Evolutionary conservation across 2,888 invertebrate genomes (phyloP), one percentile per base, ranked within the genome.

Genomic region (Thereva nobilitata): DNA sequence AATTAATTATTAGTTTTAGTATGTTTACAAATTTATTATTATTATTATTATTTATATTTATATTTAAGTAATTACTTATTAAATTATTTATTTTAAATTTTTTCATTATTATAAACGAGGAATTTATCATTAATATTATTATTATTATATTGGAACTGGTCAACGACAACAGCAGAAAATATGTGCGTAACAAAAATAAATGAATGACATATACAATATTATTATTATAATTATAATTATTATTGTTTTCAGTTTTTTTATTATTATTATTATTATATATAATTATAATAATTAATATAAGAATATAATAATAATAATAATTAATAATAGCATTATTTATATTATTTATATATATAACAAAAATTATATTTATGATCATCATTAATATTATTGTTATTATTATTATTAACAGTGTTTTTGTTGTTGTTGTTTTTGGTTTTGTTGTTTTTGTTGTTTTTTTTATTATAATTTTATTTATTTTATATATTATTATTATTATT

Each of bases 81-180:
- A 23, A 23, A 23, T 23, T 23, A 23, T 23, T 23, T 23, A 23
- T 9, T 45, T 45, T 34, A 38, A 9, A 37, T 37, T 52, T 52
- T 37, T 52, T 64, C 56, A 49, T 66, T 57, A 50, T 50, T 57
- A 55, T 38, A 67, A 64, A 67, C 53, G 61, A 65, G 49, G 65
- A 64, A 65, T 65, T 65, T 49, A 54, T 54, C 3, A 52, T 47
- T 52, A n/a, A n/a, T n/a, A 55, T 63, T 68, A 57, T 53, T 66
- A 49, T 47, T 64, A 67, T 68, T 69, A 70, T 72, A 74, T 77
- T 76, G 76, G 76, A 77, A 79, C 77, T 79, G 79, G 79, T 79
- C 79, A 79, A 79, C 79, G 79, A 79, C 79, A 79, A 79, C 78
- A 79, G 79, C 79, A 79, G 78, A 79, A 79, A 79, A 79, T 78